These are phyloP conservation scores for Oryzias curvinotus DNA, from an alignment of 2,113 vertebrate genomes.

Conservation along the genomic window DNA sequence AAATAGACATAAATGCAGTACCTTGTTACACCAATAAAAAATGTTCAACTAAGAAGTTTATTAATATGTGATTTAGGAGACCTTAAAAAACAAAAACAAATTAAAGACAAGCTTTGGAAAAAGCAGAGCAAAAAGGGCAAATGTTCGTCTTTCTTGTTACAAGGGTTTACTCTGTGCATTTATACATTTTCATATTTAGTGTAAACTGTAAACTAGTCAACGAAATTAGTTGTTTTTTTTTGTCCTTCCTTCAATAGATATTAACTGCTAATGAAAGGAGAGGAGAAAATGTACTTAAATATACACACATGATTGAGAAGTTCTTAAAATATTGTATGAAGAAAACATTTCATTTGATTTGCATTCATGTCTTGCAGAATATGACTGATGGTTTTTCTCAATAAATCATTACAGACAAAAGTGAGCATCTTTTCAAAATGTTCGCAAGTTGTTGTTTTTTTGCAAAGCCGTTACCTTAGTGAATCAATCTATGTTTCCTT, in stretches of 20 bases:
- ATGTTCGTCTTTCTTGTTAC: slow-evolving; percentile 27
- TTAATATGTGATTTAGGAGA: too few species aligned
- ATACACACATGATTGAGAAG: background rate
- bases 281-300: background rate
- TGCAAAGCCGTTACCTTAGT: background rate
- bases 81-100: too few species aligned
- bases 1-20: too few species aligned
- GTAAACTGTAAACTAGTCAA: too few species aligned
- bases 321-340: background rate
- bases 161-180: slow-evolving; percentile 29
- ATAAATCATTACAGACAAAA: background rate
- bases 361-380: too few species aligned
- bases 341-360: too few species aligned
- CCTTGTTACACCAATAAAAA: too few species aligned
- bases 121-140: background rate
- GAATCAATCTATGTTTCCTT: background rate
- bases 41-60: too few species aligned
- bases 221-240: too few species aligned
- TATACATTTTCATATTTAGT: too few species aligned
- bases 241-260: too few species aligned
- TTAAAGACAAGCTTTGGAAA: background rate
- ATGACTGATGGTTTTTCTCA: background rate
- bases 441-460: slow-evolving; percentile 8
- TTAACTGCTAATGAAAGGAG: background rate
- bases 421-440: slow-evolving; percentile 6